These are phyloP conservation scores for Beris morrisii DNA, from an alignment of 2,888 invertebrate species.

Conservation along the genomic window DNA sequence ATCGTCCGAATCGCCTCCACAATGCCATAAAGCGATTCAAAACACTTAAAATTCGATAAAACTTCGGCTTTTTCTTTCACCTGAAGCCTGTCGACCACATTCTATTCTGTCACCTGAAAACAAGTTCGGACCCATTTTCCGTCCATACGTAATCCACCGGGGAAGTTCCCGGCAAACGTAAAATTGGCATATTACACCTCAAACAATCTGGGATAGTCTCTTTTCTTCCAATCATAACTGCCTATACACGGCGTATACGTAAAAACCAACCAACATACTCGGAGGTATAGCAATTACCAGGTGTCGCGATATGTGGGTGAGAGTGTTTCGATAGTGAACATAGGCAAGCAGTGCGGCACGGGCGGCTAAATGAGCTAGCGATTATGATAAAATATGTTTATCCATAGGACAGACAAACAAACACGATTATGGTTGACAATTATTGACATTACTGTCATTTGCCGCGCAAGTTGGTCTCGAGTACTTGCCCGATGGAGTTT, in stretches of 20 bases:
- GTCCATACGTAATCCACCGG: too few species aligned
- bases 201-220: too few species aligned
- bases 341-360: slow-evolving; percentile 13
- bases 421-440: slow-evolving; percentile 37
- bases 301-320: slow-evolving; percentile 31
- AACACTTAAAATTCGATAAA: slow-evolving; percentile 26
- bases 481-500: background rate
- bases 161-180: too few species aligned
- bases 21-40: slow-evolving; percentile 13
- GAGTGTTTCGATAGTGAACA: slow-evolving; percentile 10
- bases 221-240: too few species aligned
- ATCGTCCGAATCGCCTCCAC: slow-evolving; percentile 10
- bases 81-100: background rate
- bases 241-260: too few species aligned
- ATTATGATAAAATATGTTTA: slow-evolving; percentile 39
- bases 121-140: too few species aligned
- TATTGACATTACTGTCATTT: slow-evolving; percentile 37
- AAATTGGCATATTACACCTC: too few species aligned
- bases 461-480: background rate
- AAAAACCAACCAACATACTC: too few species aligned
- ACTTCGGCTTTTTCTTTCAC: background rate
- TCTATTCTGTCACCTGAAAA: too few species aligned
- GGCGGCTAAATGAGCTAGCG: slow-evolving; percentile 33
- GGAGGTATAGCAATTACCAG: slow-evolving; percentile 21
- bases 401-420: slow-evolving; percentile 34